phyloP scores from a whole-genome alignment of 2,113 vertebrate species.

The Vulpes vulpes region DNA sequence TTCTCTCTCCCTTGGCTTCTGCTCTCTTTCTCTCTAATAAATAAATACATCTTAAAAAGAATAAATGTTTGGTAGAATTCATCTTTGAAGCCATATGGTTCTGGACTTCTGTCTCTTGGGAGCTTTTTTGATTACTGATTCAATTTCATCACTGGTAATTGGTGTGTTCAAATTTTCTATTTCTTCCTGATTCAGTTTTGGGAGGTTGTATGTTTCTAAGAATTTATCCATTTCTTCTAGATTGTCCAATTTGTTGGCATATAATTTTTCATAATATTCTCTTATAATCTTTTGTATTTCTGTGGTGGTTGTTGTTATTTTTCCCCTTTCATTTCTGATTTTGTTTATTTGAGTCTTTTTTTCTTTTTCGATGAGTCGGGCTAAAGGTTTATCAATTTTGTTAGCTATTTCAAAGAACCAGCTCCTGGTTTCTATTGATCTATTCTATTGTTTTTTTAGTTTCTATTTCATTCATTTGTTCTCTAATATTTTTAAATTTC shows the following conservation, averaged over 20 bases:
- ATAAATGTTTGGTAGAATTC: background rate
- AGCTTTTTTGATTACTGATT: background rate
- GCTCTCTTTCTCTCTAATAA: too few relatives aligned
- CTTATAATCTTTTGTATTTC: background rate
- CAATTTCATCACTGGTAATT: background rate
- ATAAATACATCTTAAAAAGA: too few relatives aligned
- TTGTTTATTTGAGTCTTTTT: background rate
- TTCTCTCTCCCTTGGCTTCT: background rate
- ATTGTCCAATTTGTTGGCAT: background rate
- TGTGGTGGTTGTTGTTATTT: background rate
- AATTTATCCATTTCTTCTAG: background rate
- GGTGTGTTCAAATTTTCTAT: background rate
- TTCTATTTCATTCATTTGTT: background rate
- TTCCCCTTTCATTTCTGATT: background rate
- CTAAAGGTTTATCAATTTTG: background rate
- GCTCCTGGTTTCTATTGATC: background rate
- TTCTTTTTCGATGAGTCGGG: background rate
- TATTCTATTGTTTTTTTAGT: background rate
- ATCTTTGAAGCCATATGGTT: background rate
- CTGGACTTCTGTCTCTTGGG: background rate
- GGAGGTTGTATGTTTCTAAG: background rate
- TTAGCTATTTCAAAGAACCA: background rate
- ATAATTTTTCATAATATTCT: background rate
- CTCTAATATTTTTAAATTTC: background rate
- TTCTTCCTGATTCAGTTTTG: background rate